phyloP scores from a whole-genome alignment of 2,113 vertebrate species.

The Riparia riparia region DNA sequence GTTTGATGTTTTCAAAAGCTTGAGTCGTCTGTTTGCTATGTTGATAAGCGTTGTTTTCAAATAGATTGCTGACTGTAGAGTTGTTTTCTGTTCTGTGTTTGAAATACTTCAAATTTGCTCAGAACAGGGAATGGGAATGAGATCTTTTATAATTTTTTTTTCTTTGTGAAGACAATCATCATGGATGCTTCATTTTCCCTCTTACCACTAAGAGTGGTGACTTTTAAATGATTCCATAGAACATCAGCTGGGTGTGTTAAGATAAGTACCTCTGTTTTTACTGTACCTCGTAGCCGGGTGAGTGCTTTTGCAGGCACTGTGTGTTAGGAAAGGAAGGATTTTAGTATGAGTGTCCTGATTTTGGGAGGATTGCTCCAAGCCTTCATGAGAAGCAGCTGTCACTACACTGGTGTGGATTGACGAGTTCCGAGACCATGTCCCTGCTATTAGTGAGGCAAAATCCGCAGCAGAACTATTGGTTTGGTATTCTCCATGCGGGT shows the following conservation, averaged over 20 bases:
- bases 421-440: background rate
- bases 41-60: background rate
- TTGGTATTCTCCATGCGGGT: background rate
- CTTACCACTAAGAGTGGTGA: background rate
- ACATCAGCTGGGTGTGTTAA: background rate
- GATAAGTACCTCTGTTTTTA: background rate
- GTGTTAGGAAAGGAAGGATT: background rate
- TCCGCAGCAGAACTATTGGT: background rate
- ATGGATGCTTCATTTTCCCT: background rate
- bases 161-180: background rate
- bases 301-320: background rate
- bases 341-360: background rate
- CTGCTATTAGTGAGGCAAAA: background rate
- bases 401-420: background rate
- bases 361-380: background rate
- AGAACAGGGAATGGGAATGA: background rate
- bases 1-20: background rate
- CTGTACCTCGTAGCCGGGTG: rapidly evolving
- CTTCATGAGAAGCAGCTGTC: background rate
- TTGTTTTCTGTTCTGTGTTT: background rate
- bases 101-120: background rate
- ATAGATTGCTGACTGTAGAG: background rate
- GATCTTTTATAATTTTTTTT: background rate
- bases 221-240: background rate
- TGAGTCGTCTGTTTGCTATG: background rate